Evolutionary conservation across 2,888 invertebrate genomes (phyloP).

Genomic region (Coenonympha glycerion): DNA sequence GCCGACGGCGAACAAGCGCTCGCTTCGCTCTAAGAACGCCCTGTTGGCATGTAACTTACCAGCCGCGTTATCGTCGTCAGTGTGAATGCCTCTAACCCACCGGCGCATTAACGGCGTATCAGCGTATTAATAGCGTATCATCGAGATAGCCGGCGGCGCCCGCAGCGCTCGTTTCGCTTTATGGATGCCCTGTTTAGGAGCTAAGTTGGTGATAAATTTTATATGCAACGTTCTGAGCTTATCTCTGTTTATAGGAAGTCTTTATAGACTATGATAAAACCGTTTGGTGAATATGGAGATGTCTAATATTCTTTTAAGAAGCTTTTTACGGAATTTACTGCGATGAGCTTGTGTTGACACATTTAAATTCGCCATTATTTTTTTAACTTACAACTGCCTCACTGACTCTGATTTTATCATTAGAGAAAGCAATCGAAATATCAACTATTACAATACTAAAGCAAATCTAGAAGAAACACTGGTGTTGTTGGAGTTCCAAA

Average conservation of each 20-base stretch:
- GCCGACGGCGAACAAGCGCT: too few species aligned
- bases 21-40: too few species aligned
- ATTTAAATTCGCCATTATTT: too few species aligned
- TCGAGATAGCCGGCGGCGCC: conserved; percentile 51
- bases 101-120: conserved; percentile 62
- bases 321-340: too few species aligned
- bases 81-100: conserved; percentile 33
- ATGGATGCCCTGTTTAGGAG: conserved; percentile 34
- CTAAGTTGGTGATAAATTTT: conserved; percentile 36
- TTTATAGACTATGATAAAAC: conserved; percentile 15
- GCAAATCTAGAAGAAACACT: too few species aligned
- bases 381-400: too few species aligned
- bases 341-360: too few species aligned
- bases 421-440: too few species aligned
- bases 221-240: conserved; percentile 36
- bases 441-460: too few species aligned
- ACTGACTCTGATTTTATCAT: too few species aligned
- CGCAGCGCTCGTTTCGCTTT: conserved; percentile 29
- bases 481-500: too few species aligned
- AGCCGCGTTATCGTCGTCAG: conserved; percentile 7
- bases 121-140: conserved; percentile 66
- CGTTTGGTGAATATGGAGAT: not conserved
- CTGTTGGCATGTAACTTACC: not conserved
- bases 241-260: conserved; percentile 31
- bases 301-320: not conserved